A percentile compares a stretch with the other conserved stretches of the same genome.
These are phyloP conservation scores for Ischnus inquisitorius DNA, from an alignment of 2,888 invertebrate genomes.

Conservation along the genomic window DNA sequence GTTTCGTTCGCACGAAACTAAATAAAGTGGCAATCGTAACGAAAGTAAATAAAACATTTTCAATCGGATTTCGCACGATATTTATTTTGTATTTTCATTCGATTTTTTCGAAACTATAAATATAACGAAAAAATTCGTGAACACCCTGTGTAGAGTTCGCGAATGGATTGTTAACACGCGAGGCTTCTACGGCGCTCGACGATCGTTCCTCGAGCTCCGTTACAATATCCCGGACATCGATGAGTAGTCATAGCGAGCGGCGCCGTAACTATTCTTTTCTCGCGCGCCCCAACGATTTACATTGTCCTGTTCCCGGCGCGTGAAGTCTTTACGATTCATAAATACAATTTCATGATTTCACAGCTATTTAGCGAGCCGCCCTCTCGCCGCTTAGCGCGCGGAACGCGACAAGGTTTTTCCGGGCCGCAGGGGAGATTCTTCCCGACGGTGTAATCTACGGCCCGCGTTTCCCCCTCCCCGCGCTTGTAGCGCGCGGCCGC, in stretches of 20 bases:
- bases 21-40: too few relatives aligned
- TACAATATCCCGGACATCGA: slow-evolving; percentile 13
- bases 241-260: not conserved
- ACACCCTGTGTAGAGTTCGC: not conserved
- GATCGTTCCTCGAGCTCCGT: slow-evolving; percentile 4
- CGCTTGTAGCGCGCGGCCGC: not conserved
- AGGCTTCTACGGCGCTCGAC: slow-evolving; percentile 1
- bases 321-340: not conserved
- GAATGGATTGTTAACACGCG: slow-evolving; percentile 42
- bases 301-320: not conserved
- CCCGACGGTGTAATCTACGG: slow-evolving; percentile 14
- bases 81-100: not conserved
- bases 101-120: not conserved
- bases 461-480: not conserved
- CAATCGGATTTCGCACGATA: not conserved
- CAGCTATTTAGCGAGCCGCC: slow-evolving; percentile 23
- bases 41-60: too few relatives aligned
- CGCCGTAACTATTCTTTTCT: slow-evolving; percentile 1
- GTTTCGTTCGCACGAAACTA: too few relatives aligned
- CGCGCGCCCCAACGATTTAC: not conserved
- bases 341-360: slow-evolving; percentile 1
- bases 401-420: not conserved
- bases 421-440: slow-evolving; percentile 23
- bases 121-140: not conserved
- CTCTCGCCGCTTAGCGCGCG: not conserved